These are phyloP conservation scores for Adelphocoris suturalis DNA, from an alignment of 2,888 invertebrate species.

Conservation along the genomic window DNA sequence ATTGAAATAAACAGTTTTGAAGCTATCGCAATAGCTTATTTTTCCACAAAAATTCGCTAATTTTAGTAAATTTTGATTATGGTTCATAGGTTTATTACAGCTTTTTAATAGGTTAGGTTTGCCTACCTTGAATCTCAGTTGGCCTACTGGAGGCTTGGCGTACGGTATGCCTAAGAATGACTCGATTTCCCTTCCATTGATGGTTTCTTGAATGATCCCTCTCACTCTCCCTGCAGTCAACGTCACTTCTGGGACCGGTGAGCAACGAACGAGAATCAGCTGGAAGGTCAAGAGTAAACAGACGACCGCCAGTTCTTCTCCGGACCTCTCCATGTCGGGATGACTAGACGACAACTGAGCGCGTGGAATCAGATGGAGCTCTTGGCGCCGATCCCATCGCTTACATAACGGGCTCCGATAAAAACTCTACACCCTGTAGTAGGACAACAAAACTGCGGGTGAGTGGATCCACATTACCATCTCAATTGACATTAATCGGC, in stretches of 20 bases:
- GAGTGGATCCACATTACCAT: too few relatives aligned
- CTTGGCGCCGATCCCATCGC: background rate
- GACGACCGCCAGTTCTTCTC: background rate
- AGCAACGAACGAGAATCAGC: background rate
- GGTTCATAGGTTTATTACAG: too few relatives aligned
- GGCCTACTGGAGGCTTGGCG: conserved; percentile 67
- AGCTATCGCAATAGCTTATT: too few relatives aligned
- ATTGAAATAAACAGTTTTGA: too few relatives aligned
- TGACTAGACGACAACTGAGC: background rate
- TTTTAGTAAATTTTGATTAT: too few relatives aligned
- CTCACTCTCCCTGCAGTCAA: conserved; percentile 40
- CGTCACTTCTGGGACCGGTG: conserved; percentile 46
- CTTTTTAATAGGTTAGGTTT: too few relatives aligned
- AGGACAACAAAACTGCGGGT: too few relatives aligned
- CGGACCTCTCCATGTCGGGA: background rate
- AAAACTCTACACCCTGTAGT: background rate
- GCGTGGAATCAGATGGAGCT: background rate
- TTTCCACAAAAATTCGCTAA: too few relatives aligned
- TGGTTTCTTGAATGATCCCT: conserved; percentile 59
- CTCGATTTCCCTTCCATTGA: conserved; percentile 54
- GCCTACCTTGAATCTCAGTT: conserved; percentile 70
- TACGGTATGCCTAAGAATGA: conserved; percentile 71
- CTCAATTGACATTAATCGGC: too few relatives aligned
- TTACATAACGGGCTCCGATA: background rate
- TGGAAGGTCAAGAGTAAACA: conserved; percentile 7